Percentiles rank a stretch among this genome's conserved stretches.
phyloP scores from a whole-genome alignment of 2,888 invertebrate species.

The Leptinotarsa haldemani region DNA sequence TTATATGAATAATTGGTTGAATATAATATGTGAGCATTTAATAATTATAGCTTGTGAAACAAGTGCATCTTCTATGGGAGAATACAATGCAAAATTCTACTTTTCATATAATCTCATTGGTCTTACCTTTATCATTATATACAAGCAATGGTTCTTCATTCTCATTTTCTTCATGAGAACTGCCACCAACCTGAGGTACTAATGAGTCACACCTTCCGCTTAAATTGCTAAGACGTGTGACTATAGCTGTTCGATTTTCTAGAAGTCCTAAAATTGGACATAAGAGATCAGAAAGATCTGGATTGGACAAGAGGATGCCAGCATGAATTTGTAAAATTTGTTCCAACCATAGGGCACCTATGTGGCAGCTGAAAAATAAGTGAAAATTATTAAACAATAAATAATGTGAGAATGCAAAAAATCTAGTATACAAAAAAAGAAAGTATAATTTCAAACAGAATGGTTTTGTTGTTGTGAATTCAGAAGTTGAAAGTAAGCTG shows the following conservation, averaged over 20 bases:
- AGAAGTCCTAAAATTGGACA: conserved; percentile 71
- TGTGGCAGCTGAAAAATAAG: conserved; percentile 66
- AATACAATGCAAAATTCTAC: too few relatives aligned
- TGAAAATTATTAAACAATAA: not conserved
- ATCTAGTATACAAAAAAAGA: too few relatives aligned
- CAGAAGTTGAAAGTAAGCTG: too few relatives aligned
- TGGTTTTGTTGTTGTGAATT: too few relatives aligned
- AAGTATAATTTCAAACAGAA: too few relatives aligned
- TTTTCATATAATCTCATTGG: not conserved
- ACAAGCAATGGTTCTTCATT: conserved; percentile 67
- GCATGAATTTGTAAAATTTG: conserved; percentile 71
- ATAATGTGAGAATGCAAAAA: too few relatives aligned
- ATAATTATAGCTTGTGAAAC: too few relatives aligned
- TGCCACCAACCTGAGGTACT: conserved; percentile 67
- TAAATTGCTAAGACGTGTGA: conserved; percentile 69
- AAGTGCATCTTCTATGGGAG: too few relatives aligned
- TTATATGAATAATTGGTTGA: too few relatives aligned
- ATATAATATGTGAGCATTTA: too few relatives aligned
- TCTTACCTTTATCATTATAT: conserved; percentile 70
- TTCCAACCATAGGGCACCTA: conserved; percentile 72
- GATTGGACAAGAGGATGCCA: conserved; percentile 73
- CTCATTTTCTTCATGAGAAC: conserved; percentile 54
- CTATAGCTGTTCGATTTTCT: conserved; percentile 68
- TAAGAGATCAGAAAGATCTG: conserved; percentile 70
- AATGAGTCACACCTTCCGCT: conserved; percentile 74